Evolutionary conservation across 2,113 vertebrate species (phyloP), one percentile per base, ranked within the genome.

Genomic region (Peromyscus polionotus): DNA sequence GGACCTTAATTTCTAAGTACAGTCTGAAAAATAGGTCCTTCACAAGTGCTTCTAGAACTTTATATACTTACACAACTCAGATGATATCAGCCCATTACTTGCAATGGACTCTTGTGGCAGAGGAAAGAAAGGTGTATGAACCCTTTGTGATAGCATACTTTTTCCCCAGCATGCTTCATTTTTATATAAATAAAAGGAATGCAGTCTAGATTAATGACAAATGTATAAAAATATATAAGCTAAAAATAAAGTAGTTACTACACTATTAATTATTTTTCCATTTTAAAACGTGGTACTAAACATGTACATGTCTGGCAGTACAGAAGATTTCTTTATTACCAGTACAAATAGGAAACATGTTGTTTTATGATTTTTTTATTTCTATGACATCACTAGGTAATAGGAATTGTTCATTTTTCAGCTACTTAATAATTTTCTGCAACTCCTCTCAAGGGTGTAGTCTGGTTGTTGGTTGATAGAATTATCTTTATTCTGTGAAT

Each of bases 71-170:
- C 1, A 3, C 10, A 65, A 33, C 36, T n/a, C 4, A 76, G 72
- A 19, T 72, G 36, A 0, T 1, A 16, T 12, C 42, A 22, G n/a
- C 0, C 72, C 11, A 0, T 36, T 65, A 70, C 28, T 68, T 65
- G 0, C 2, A 4, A 16, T 39, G 36, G 26, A 4, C 4, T 36
- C 4, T 9, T 26, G 7, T 36, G 26, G 36, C 4, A 67, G 8
- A 22, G 7, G 31, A 33, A n/a, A 68, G 48, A 45, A 77, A 48
- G 42, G 31, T 26, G 45, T 22, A 33, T 42, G 72, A 87, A 31
- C 2, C 39, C 36, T n/a, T n/a, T n/a, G n/a, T n/a, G 24, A 28
- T 87, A 4, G 83, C 19, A 76, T 33, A 31, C 13, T 26, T 16
- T 16, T 80, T 31, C 17, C 19, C 28, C 22, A 12, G 2, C 42